Base-by-base conservation (phyloP, 37 sponge, comb jelly and placozoan genomes). In the Geodia barretti region DNA sequence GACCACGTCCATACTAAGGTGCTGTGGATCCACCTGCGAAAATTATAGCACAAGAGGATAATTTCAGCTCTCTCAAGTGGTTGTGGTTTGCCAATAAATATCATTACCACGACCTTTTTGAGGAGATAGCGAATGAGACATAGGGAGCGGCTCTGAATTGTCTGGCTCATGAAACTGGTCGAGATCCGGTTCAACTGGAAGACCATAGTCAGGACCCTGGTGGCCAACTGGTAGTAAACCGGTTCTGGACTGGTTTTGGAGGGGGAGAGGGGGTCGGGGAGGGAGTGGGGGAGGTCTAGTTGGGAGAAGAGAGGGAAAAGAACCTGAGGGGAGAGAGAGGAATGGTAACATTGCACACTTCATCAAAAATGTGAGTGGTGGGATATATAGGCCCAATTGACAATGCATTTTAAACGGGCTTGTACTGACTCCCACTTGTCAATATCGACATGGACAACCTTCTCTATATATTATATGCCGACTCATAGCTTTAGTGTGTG, bases 271-370 rank as follows among this genome's bases (percentile, higher is more conserved):
- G 64, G 4, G 64, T 4, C 38, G 4, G 64, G 62, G 62, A 30
- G 75, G 14, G 41, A 9, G 75, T 37, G 26, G 3, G 74, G 54
- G 1, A 73, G n/a, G 72, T 94, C 94, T 28, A 94, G 80, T 65
- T 94, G 94, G 68, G 87, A 83, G 40, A 94, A 72, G 68, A 94
- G 62, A 29, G 94, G 94, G 37, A 90, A 86, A 29, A 94, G 41
- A 34, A 73, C 88, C 94, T 93, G 54, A 24, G 28, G 59, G 31
- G 32, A 62, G 39, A 32, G 9, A 30, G 25, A 9, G 32, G 39
- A 37, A 47, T 42, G 37, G 41, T 54, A 59, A 54, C 34, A 28
- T 32, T 20, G 3, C 68, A 68, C n/a, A n/a, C n/a, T n/a, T n/a
- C n/a, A n/a, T n/a, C n/a, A n/a, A n/a, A n/a, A n/a, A n/a, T n/a